Base-by-base conservation (phyloP, 2,888 invertebrate species). In the Ophraella communa region DNA sequence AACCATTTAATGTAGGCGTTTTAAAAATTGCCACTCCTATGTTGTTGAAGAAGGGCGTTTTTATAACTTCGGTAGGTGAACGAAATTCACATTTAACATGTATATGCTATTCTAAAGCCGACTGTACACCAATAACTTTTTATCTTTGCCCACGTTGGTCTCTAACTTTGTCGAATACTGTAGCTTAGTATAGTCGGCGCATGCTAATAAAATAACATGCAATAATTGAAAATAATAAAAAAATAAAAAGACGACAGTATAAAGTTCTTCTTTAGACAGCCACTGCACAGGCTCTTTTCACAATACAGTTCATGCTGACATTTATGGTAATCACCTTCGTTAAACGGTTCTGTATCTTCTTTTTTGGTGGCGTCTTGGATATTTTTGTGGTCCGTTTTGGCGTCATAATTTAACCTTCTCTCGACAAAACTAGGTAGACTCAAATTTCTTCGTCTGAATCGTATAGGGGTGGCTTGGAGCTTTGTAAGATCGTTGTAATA, bases 381-480 rank as follows among this genome's bases (percentile, higher is more conserved):
- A 20, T 42, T 56, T 52, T 69, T 69, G 20, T 66, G 65, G 20
- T 66, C 65, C 21, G 44, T 54, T 35, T 62, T 65, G 10, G 60
- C 23, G 10, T 72, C 71, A 53, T 65, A 74, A 55, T 70, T 77
- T 42, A 78, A 59, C 49, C 77, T 70, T 39, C 78, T 58, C 60
- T 78, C 78, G 4, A 79, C 76, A 66, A 78, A 79, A 67, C 74
- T 71, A 7, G 79, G 79, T 59, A 79, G 70, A 64, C 89, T 89
- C 66, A 89, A 82, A 71, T 91, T 91, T 17, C 90, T 83, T 76
- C 88, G 87, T 82, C 72, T 85, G 84, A 39, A 84, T 83, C 79
- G 87, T 83, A 81, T 85, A 82, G 75, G 87, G 69, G 72, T 85
- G 80, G 54, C 84, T 70, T 51, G 85, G 81, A 66, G 83, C 83